These are phyloP conservation scores for Coptodon rendalli DNA, from an alignment of 2,113 vertebrate genomes.

Conservation along the genomic window DNA sequence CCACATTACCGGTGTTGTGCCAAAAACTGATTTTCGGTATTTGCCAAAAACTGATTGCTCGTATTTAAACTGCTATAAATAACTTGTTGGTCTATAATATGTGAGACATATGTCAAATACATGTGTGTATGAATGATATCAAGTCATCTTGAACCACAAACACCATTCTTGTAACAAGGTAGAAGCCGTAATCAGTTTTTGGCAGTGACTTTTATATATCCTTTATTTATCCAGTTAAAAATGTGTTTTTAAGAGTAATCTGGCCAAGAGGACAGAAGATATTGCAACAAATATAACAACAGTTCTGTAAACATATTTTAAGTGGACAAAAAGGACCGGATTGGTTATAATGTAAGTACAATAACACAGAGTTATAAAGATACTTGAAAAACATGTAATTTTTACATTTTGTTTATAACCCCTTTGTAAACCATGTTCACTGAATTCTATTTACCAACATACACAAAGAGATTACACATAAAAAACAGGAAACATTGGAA, in stretches of 20 bases:
- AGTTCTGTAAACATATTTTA: neutral
- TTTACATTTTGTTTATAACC: neutral
- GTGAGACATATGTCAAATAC: neutral
- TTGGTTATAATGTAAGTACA: neutral
- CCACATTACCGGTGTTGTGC: neutral
- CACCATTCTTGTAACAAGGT: neutral
- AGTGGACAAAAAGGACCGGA: rapidly evolving
- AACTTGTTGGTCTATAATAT: neutral
- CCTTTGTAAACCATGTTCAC: neutral
- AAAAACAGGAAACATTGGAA: neutral
- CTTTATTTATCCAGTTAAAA: neutral
- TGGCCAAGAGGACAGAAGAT: neutral
- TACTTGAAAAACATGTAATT: neutral
- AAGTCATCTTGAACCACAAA: neutral
- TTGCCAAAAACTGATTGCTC: neutral
- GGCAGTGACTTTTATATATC: neutral
- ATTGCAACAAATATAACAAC: neutral
- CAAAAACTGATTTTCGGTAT: neutral
- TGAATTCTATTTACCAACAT: neutral
- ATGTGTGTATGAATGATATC: neutral
- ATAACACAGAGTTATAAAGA: neutral
- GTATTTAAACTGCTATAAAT: neutral
- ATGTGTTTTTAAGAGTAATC: neutral
- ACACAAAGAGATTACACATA: neutral
- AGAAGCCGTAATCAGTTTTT: neutral